A percentile compares a stretch with the other conserved stretches of the same genome.
phyloP scores from a whole-genome alignment of 2,797 vertebrate species.

The Allobates femoralis region DNA sequence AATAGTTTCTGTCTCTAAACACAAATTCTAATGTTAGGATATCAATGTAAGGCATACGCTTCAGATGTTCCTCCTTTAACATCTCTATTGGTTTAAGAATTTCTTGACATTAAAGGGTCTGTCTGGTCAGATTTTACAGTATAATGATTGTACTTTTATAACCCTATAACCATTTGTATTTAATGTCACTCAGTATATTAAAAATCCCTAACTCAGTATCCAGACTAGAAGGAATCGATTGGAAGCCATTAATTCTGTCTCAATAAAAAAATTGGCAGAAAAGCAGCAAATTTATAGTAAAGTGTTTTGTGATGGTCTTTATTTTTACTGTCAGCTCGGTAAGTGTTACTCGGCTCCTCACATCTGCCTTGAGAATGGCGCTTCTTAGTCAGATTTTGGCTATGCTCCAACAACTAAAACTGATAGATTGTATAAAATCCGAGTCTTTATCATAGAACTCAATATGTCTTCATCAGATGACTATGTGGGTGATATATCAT shows the following conservation, averaged over 20 bases:
- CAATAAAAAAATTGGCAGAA: constrained; percentile 13
- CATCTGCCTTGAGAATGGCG: constrained; percentile 1
- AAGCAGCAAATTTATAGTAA: constrained; percentile 8
- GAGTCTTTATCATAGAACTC: constrained; percentile 38
- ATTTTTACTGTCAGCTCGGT: constrained; percentile 13
- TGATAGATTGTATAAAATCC: constrained; percentile 36
- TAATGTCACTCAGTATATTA: constrained; percentile 10
- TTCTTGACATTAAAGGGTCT: neutral
- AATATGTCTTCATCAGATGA: constrained; percentile 30
- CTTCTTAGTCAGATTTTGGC: constrained; percentile 27
- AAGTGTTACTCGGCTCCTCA: constrained; percentile 13
- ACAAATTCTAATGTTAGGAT: neutral
- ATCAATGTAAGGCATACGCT: neutral
- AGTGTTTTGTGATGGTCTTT: constrained; percentile 21
- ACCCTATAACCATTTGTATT: constrained; percentile 19
- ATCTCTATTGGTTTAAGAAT: neutral
- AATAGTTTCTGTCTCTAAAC: neutral
- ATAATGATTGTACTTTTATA: constrained; percentile 2
- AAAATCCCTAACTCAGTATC: constrained; percentile 1
- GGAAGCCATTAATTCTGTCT: constrained; percentile 1
- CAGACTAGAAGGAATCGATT: constrained; percentile 26
- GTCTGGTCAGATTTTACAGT: neutral
- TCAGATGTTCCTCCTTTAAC: neutral
- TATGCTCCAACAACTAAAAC: constrained; percentile 17
- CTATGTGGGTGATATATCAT: constrained; percentile 44